Evolutionary conservation across 2,888 invertebrate genomes (phyloP), one percentile per base, ranked within the genome.

Genomic region (Aphodius sticticus): DNA sequence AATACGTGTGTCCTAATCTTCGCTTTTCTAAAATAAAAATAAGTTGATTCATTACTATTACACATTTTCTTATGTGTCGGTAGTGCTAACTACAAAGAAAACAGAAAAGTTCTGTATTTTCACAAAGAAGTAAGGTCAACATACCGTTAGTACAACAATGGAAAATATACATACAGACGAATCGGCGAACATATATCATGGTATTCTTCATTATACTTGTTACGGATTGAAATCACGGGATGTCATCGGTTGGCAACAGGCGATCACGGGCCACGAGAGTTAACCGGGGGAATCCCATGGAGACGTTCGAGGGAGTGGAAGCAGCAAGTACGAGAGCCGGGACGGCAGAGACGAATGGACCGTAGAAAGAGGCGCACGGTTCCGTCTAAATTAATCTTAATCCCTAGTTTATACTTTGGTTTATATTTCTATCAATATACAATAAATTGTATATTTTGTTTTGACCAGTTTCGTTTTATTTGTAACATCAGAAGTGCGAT

Each of bases 401-500:
- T 53, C 53, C 1, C 53, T 0, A 53, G 53, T 53, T 53, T 26
- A 2, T 53, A 53, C 53, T 3, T 53, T 53, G 4, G 53, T 16
- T 16, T 15, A n/a, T 70, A n/a, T 15, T 70, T 14, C 14, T n/a
- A 70, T 70, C 26, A 70, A 16, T 70, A 70, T 70, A 15, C 70
- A 53, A 53, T 53, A 53, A 53, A 53, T 53, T 70, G 70, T 70
- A 70, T 26, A 70, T 70, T 14, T 6, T 70, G 70, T 70, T 15
- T 3, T 26, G 4, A 12, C 16, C 26, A 70, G 5, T 5, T 4
- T 1, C 4, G 26, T 75, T 75, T 37, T 37, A 12, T 75, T 35
- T 4, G 80, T 82, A 70, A 53, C 53, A 53, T 53, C 53, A 53
- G 53, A 53, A 53, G 53, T 53, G 53, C 9, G 53, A 53, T 53